Evolutionary conservation across 1,140 invertebrate species (phyloP), one percentile per base, ranked within the genome.

Genomic region (Leptoteleia sp.): DNA sequence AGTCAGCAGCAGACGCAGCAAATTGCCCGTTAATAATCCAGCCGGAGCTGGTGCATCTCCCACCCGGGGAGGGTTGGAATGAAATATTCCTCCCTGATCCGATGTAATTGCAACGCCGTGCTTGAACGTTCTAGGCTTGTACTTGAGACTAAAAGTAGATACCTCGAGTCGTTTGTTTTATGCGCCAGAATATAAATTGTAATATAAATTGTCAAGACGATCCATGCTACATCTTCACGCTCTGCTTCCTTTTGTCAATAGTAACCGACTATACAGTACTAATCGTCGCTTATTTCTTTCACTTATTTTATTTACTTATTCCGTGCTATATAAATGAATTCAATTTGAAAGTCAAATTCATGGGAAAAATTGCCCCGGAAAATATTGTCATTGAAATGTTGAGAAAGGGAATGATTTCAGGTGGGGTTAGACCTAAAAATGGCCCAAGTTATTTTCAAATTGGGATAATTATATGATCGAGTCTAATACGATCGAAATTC

Each of bases 1-100:
- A 87, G 87, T 87, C 86, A 84, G 83, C 76, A 85, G 85, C 86
- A 88, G 85, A 88, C 85, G 84, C 86, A 84, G 85, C 86, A 89
- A 88, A 88, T 89, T 88, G 84, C 84, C 85, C 88, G 86, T 87
- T 88, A 88, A 88, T 88, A 89, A 89, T 88, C 80, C 84, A 82
- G 76, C 82, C 78, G 57, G 77, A 78, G 61, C 75, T 42, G 77
- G 70, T 76, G 80, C 76, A 81, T 81, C 76, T 75, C 76, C 35
- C 67, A 31, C 13, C 42, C 47, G 27, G 35, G 71, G 71, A 61
- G 47, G 57, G 70, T 72, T 80, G 50, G 77, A 81, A 83, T 87
- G 85, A 88, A 88, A 88, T 88, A 88, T 85, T 88, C 81, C 79
- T 82, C 80, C 72, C 84, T 87, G 87, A 89, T 88, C 87, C 87